These are phyloP conservation scores for Acrocephalus scirpaceus DNA, from an alignment of 2,797 vertebrate species.

Conservation along the genomic window DNA sequence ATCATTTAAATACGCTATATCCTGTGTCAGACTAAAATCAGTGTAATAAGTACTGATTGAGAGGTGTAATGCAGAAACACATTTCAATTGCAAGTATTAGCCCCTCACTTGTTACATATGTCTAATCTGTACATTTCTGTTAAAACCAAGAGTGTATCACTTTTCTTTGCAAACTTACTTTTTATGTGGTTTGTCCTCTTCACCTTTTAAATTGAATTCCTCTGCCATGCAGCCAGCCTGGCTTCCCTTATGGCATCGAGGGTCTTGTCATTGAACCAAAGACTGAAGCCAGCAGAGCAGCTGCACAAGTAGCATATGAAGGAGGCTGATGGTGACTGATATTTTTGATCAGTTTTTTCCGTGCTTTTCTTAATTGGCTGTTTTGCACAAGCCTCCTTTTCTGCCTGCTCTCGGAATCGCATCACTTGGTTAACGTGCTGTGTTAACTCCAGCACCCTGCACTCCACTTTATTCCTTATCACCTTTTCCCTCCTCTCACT, in stretches of 20 bases:
- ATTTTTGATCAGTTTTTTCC: conserved; percentile 2
- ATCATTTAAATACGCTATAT: neutral
- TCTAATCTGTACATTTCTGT: neutral
- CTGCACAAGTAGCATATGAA: neutral
- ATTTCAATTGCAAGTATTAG: neutral
- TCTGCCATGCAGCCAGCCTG: neutral
- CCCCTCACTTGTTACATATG: neutral
- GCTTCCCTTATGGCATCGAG: neutral
- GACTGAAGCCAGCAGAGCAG: conserved; percentile 12
- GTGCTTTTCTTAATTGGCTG: conserved; percentile 3
- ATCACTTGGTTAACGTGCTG: neutral
- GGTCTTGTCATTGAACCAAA: neutral
- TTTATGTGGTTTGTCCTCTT: neutral
- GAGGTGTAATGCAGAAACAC: neutral
- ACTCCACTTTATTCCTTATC: neutral
- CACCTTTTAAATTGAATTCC: neutral
- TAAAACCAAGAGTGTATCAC: neutral
- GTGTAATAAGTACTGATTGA: neutral
- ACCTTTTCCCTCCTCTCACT: neutral
- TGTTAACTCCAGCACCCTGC: neutral
- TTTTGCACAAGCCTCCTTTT: neutral
- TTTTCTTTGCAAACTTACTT: neutral
- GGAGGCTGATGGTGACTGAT: neutral
- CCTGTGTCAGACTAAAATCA: neutral
- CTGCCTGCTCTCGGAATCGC: neutral